Base-by-base conservation (phyloP, 2,797 vertebrate species). In the Takifugu rubripes region DNA sequence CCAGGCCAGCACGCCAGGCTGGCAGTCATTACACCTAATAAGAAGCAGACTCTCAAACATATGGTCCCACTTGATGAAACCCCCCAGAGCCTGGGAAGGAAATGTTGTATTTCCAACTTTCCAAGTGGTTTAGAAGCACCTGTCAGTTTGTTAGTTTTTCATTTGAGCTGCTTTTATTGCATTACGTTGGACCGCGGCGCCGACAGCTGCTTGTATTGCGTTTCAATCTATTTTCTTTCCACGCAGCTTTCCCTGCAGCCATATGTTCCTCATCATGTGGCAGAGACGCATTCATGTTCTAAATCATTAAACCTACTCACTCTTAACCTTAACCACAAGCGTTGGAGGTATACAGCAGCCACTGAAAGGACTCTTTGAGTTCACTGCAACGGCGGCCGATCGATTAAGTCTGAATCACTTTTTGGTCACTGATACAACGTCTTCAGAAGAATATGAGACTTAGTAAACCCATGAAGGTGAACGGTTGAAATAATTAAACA, bases 1-100 rank as follows among this genome's bases (percentile, higher is more conserved):
- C 55, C 59, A 77, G 55, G 71, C 64, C 60, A 74, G 47, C 68
- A 69, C 66, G 69, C 26, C 62, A 83, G 79, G 71, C 77, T 83
- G 84, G 84, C 77, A 82, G 72, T 74, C 52, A 72, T 83, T 77
- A 78, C 49, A 44, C 59, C 68, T 90, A 90, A 91, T 84, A 64
- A 54, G 80, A 81, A 87, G 56, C 85, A 89, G 89, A 86, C 66
- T 75, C 68, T 70, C 52, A 81, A 83, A 82, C 88, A 92, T 84
- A 76, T 86, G 87, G 75, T 86, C 70, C 77, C 66, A 76, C 72
- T 89, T 69, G 74, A 85, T 84, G 75, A 72, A 83, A 46, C 56
- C 84, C 84, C 72, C 77, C 48, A 60, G 75, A 77, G 78, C 65
- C 68, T 61, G 56, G 53, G 60, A 70, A 81, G 84, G 84, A 86